Evolutionary conservation across 2,888 invertebrate genomes (phyloP).

Genomic region (Diabrotica balteata): DNA sequence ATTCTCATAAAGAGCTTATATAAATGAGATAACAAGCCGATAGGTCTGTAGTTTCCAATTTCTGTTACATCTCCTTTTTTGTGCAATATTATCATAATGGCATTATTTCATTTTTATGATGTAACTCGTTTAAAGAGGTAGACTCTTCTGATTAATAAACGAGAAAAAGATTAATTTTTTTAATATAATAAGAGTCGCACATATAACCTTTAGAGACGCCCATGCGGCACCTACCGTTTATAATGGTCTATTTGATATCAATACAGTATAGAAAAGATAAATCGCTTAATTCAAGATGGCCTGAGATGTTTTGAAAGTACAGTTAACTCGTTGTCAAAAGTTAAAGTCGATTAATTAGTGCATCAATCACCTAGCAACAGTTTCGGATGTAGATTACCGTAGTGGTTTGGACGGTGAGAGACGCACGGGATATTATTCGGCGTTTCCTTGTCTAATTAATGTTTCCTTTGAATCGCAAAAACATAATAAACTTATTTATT

Average conservation of each 20-base stretch:
- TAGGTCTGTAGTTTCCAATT: no score
- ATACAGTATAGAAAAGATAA: slow-evolving; percentile 8
- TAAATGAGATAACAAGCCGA: no score
- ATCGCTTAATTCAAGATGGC: slow-evolving; percentile 8
- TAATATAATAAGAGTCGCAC: no score
- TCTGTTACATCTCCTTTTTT: no score
- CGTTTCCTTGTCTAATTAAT: background rate
- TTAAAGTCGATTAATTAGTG: slow-evolving; percentile 9
- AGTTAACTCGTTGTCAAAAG: slow-evolving; percentile 5
- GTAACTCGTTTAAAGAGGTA: no score
- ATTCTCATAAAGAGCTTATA: no score
- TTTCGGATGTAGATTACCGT: slow-evolving; percentile 10
- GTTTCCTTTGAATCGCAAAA: background rate
- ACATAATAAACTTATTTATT: slow-evolving; percentile 1
- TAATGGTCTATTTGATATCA: slow-evolving; percentile 5
- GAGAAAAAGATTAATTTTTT: no score
- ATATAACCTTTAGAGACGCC: background rate
- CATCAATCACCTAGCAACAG: slow-evolving; percentile 10
- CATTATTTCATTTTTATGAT: no score
- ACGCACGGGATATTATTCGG: slow-evolving; percentile 4
- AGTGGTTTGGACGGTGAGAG: slow-evolving; percentile 3
- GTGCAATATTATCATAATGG: no score
- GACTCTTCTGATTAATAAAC: no score
- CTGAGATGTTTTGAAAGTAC: slow-evolving; percentile 10
- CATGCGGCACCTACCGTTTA: background rate